Percentiles rank a stretch among this genome's conserved stretches.
These are phyloP conservation scores for Muscidifurax raptorellus DNA, from an alignment of 1,140 invertebrate species.

Conservation along the genomic window DNA sequence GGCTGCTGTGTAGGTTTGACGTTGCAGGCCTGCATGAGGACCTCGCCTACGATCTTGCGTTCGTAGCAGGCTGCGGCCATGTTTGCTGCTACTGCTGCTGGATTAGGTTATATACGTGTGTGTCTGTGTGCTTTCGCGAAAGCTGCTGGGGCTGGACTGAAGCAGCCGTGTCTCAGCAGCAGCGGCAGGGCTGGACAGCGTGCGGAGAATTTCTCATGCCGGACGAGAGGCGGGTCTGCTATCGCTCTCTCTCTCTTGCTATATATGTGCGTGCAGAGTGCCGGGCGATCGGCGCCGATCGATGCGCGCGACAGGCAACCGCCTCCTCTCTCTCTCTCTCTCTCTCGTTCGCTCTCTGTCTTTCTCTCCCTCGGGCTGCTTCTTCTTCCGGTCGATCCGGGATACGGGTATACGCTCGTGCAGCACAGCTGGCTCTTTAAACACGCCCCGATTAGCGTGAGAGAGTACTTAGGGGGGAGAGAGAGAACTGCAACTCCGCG, in stretches of 20 bases:
- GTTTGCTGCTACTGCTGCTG: too few relatives aligned
- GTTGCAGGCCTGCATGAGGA: constrained; percentile 56
- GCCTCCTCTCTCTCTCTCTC: background rate
- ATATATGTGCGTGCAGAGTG: background rate
- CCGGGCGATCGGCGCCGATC: constrained; percentile 27
- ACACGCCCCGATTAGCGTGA: background rate
- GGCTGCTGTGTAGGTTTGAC: constrained; percentile 52
- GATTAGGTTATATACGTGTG: too few relatives aligned
- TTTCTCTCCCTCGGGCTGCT: background rate
- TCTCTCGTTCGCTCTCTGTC: background rate
- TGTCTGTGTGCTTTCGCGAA: constrained; percentile 45
- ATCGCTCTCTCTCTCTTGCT: background rate
- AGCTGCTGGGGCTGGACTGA: constrained; percentile 50
- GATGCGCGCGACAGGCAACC: constrained; percentile 28
- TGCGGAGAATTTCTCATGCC: background rate
- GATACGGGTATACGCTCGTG: background rate
- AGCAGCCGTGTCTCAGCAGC: constrained; percentile 21
- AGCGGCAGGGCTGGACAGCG: background rate
- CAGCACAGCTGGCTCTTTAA: background rate
- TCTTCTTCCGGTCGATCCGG: constrained; percentile 1
- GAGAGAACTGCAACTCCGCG: too few relatives aligned
- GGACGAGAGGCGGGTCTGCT: background rate
- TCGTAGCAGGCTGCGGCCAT: constrained; percentile 67
- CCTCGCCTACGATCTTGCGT: constrained; percentile 61
- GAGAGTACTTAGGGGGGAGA: background rate